phyloP scores from a whole-genome alignment of 2,888 invertebrate species.

The Trypoxylon attenuatum region DNA sequence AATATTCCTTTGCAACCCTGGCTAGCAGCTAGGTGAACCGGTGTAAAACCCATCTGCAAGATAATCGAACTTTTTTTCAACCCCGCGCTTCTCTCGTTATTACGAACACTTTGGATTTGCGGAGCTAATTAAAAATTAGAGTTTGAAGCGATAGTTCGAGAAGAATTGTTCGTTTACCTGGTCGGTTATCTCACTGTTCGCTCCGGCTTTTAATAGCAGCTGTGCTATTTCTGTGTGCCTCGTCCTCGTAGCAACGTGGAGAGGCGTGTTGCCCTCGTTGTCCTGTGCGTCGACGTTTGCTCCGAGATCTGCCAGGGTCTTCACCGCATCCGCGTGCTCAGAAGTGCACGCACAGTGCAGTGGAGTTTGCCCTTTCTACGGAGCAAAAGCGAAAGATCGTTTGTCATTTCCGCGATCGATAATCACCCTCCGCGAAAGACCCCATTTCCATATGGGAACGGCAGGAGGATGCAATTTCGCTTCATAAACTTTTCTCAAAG shows the following conservation, averaged over 20 bases:
- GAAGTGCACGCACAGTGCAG: constrained; percentile 83
- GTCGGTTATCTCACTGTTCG: constrained; percentile 79
- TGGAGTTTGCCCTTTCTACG: constrained; percentile 80
- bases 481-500: constrained; percentile 22
- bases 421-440: no score
- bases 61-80: neutral
- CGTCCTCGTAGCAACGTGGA: constrained; percentile 86
- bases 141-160: neutral
- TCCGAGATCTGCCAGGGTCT: constrained; percentile 78
- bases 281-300: constrained; percentile 83
- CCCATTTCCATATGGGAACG: no score
- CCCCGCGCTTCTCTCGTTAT: no score
- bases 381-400: no score
- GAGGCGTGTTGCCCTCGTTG: constrained; percentile 82
- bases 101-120: no score
- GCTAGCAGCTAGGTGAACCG: constrained; percentile 82
- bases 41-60: constrained; percentile 81
- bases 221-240: constrained; percentile 85
- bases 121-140: no score
- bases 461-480: constrained; percentile 2
- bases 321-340: constrained; percentile 80
- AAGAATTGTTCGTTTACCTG: constrained; percentile 32
- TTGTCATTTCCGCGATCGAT: no score
- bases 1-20: constrained; percentile 83
- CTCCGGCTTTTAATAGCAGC: constrained; percentile 81